phyloP scores from a whole-genome alignment of 2,888 invertebrate genomes.

The Digitonthophagus gazella region DNA sequence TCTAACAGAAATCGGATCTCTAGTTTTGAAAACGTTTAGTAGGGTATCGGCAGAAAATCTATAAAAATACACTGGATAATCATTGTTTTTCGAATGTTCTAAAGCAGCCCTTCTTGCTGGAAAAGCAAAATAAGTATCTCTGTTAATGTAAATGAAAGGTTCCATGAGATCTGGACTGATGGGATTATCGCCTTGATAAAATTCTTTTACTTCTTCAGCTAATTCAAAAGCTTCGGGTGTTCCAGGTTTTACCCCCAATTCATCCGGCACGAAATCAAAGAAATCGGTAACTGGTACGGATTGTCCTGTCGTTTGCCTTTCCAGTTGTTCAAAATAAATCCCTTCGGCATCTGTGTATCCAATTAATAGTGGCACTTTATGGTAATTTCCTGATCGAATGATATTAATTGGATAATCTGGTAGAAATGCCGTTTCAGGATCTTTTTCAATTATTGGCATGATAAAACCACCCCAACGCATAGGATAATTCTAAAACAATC shows the following conservation, averaged over 20 bases:
- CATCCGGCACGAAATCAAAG: conserved; percentile 14
- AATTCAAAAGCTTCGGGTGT: not conserved
- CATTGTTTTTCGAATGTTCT: conserved; percentile 2
- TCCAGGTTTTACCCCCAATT: not conserved
- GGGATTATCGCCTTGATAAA: conserved; percentile 7
- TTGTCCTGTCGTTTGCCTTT: not conserved
- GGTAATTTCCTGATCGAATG: conserved; percentile 26
- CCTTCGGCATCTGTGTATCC: conserved; percentile 28
- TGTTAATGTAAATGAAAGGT: conserved; percentile 11
- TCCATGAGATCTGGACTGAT: not conserved
- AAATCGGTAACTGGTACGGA: not conserved
- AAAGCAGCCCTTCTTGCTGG: conserved; percentile 14
- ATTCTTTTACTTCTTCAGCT: not conserved
- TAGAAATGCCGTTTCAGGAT: conserved; percentile 27
- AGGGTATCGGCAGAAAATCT: conserved; percentile 8
- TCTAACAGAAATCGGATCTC: conserved; percentile 16
- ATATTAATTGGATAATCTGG: conserved; percentile 22
- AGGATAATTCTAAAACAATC: too few relatives aligned
- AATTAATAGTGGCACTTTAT: conserved; percentile 28
- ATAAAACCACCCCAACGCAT: conserved; percentile 14
- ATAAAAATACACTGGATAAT: conserved; percentile 12
- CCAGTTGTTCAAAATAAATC: not conserved
- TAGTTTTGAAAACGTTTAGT: conserved; percentile 1
- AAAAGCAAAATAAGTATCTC: conserved; percentile 2
- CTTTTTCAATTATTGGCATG: conserved; percentile 26